Percentiles rank a stretch among this genome's conserved stretches.
These are phyloP conservation scores for Colistium nudipinnis DNA, from an alignment of 2,113 vertebrate genomes.

Conservation along the genomic window DNA sequence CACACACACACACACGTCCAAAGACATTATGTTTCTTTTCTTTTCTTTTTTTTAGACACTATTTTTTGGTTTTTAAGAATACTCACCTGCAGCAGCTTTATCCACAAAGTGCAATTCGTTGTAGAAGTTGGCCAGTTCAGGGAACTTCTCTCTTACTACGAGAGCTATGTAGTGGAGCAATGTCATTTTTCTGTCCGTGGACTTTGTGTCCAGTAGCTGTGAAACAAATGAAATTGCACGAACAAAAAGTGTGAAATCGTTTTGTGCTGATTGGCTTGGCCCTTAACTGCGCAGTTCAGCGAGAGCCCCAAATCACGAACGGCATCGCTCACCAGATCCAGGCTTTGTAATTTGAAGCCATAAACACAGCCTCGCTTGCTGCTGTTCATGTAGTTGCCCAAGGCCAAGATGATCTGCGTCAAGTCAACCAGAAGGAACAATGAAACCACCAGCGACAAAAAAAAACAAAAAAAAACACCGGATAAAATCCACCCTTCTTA, in stretches of 20 bases:
- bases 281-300: neutral
- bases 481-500: constrained; percentile 53
- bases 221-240: constrained; percentile 9
- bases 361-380: constrained; percentile 96
- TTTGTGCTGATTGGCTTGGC: neutral
- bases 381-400: constrained; percentile 99
- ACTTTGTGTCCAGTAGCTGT: constrained; percentile 97
- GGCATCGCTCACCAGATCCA: constrained; percentile 82
- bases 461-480: neutral
- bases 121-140: constrained; percentile 91
- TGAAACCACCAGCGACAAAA: neutral
- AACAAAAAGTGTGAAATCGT: neutral
- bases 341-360: constrained; percentile 93
- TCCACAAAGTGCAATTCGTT: constrained; percentile 96
- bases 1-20: constrained; percentile 10
- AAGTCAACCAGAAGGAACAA: neutral
- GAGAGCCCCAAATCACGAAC: neutral
- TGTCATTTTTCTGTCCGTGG: constrained; percentile 96
- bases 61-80: neutral
- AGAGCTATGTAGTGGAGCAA: constrained; percentile 95
- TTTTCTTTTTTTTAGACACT: neutral
- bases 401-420: constrained; percentile 92
- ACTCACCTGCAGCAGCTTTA: constrained; percentile 93
- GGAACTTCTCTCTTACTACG: constrained; percentile 94
- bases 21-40: neutral